Percentiles rank a stretch among this genome's conserved stretches.
These are phyloP conservation scores for Yponomeuta cagnagella DNA, from an alignment of 2,888 invertebrate genomes.

Conservation along the genomic window DNA sequence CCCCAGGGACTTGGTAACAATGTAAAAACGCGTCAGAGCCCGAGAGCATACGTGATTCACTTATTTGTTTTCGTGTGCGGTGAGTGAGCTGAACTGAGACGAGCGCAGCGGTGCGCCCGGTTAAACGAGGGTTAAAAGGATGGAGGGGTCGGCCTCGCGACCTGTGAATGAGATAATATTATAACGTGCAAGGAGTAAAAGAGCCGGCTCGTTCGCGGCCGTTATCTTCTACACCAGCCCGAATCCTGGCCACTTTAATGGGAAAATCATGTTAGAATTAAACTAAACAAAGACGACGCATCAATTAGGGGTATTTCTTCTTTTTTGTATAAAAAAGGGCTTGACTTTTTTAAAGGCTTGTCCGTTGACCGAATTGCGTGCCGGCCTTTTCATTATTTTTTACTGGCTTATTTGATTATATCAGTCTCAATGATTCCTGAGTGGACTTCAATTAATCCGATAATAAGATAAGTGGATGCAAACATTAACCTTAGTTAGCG, in stretches of 20 bases:
- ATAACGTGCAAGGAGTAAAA: conserved; percentile 73
- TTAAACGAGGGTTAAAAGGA: conserved; percentile 62
- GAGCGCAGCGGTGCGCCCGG: conserved; percentile 31
- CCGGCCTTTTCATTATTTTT: conserved; percentile 58
- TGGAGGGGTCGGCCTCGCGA: conserved; percentile 40
- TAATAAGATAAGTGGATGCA: conserved; percentile 60
- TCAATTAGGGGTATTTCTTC: conserved; percentile 68
- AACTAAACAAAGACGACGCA: conserved; percentile 77
- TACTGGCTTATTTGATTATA: conserved; percentile 68
- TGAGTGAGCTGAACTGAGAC: conserved; percentile 34
- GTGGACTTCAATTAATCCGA: conserved; percentile 66
- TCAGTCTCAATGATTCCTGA: conserved; percentile 70
- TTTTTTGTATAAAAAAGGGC: conserved; percentile 60
- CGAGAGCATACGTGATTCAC: conserved; percentile 50
- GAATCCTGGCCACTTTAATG: conserved; percentile 76
- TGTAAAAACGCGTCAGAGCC: conserved; percentile 62
- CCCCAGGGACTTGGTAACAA: conserved; percentile 64
- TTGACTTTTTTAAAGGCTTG: conserved; percentile 65
- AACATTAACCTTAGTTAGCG: conserved; percentile 36
- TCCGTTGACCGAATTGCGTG: conserved; percentile 60
- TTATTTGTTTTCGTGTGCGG: conserved; percentile 57
- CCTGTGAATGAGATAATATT: conserved; percentile 56
- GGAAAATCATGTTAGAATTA: conserved; percentile 77
- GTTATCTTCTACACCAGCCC: conserved; percentile 66
- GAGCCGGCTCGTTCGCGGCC: too few species aligned